Evolutionary conservation across 2,888 invertebrate species (phyloP), one percentile per base, ranked within the genome.

Genomic region (Nymphalis urticae): DNA sequence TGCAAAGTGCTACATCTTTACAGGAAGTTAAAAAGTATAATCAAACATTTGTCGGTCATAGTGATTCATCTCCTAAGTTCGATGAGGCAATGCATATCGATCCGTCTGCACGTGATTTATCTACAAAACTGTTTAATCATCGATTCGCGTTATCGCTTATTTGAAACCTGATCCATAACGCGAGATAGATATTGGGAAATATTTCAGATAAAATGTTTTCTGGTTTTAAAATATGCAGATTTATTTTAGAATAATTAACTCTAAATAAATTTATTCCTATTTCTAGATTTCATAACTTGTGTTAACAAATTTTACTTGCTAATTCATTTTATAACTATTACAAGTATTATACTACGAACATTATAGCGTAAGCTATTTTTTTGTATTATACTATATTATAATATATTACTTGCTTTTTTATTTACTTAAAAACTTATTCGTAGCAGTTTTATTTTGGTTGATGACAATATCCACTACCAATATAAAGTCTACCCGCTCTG

Each of bases 41-140:
- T 67, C 53, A 58, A 62, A 56, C 24, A n/a, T 32, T 56, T 17
- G 17, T 32, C 48, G 16, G 61, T 48, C 24, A 61, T 21, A 48
- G 48, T 48, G 61, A 48, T 27, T 61, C 27, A 48, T 48, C 48
- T 61, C 24, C 47, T 48, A 54, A 16, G 50, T 48, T 62, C 48
- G 42, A 58, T 54, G 56, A 67, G 32, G 62, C 58, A 53, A 58
- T 53, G 60, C 60, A 67, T 36, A 62, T 62, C 67, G 62, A 64
- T 62, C 27, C 56, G 54, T 69, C 48, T 64, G 65, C 66, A 77
- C 76, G 75, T 75, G 75, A 73, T 73, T 72, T 77, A 75, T 77
- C 77, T 74, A 68, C 73, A 48, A 54, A 68, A 71, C 71, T 50
- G 21, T 56, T 32, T 53, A 60, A 70, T 63, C 54, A 32, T 59